Evolutionary conservation across 2,113 vertebrate genomes (phyloP).

Genomic region (Psilopogon haemacephalus): DNA sequence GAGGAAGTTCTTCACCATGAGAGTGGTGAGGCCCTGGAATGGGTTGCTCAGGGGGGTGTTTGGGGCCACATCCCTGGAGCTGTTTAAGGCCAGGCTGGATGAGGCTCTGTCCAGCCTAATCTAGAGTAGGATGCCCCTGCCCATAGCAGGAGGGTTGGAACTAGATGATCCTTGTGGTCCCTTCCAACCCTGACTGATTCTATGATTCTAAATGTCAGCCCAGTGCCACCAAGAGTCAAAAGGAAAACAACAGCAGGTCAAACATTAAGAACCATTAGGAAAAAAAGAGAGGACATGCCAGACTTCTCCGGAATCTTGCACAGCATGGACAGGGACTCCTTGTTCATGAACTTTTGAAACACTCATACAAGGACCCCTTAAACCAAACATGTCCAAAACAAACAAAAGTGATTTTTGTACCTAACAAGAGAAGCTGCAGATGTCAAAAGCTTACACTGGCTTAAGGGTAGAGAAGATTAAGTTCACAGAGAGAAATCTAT

Average conservation of each 20-base stretch:
- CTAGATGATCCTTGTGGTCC: too few relatives aligned
- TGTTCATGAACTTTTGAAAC: background rate
- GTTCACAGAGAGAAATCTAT: background rate
- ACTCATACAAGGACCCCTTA: background rate
- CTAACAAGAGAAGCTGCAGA: background rate
- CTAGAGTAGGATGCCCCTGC: too few relatives aligned
- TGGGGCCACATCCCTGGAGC: too few relatives aligned
- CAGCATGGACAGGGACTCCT: background rate
- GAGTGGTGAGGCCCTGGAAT: too few relatives aligned
- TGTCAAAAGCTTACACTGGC: background rate
- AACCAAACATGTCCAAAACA: background rate
- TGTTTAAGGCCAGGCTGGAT: too few relatives aligned
- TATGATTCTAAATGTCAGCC: slow-evolving; percentile 39
- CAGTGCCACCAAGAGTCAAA: background rate
- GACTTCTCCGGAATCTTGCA: background rate
- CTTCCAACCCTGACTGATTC: too few relatives aligned
- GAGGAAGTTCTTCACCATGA: too few relatives aligned
- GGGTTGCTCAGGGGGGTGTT: too few relatives aligned
- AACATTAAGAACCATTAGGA: background rate
- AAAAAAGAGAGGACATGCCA: background rate
- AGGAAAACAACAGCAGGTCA: background rate
- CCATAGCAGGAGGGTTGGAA: too few relatives aligned
- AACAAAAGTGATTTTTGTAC: background rate
- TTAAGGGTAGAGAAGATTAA: background rate
- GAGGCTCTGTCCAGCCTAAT: too few relatives aligned